Conservation (phyloP, 2,888 invertebrate species). For the Physocephala rufipes region DNA sequence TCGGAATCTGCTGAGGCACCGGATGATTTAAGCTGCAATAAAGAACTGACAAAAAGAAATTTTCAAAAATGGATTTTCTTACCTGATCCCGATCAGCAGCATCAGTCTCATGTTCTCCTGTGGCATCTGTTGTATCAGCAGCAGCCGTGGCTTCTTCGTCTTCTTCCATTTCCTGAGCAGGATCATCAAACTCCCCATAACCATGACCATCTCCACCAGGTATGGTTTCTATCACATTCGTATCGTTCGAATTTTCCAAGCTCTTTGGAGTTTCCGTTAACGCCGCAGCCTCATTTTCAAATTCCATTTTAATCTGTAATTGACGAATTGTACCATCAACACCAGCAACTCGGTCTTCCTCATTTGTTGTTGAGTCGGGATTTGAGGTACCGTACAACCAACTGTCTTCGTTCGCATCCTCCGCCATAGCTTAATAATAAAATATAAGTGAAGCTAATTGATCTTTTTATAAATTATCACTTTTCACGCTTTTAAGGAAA, state of each 20-base stretch:
- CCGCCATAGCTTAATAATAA: slow-evolving; percentile 53
- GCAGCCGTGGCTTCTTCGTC: slow-evolving; percentile 57
- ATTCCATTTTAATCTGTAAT: slow-evolving; percentile 20
- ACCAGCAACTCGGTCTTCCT: slow-evolving; percentile 45
- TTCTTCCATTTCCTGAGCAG: slow-evolving; percentile 64
- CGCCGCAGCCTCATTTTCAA: slow-evolving; percentile 49
- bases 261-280: slow-evolving; percentile 39
- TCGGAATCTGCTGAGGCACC: slow-evolving; percentile 46
- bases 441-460: background rate
- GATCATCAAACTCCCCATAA: slow-evolving; percentile 61
- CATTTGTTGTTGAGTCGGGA: slow-evolving; percentile 65
- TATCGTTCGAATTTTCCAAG: slow-evolving; percentile 15
- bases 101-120: slow-evolving; percentile 46
- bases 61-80: background rate
- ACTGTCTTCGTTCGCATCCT: slow-evolving; percentile 80
- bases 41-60: background rate
- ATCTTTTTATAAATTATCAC: background rate
- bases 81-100: slow-evolving; percentile 31
- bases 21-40: slow-evolving; percentile 4
- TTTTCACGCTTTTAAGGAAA: background rate
- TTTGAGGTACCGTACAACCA: slow-evolving; percentile 87
- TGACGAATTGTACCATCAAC: background rate
- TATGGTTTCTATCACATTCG: slow-evolving; percentile 39
- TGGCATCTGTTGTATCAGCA: slow-evolving; percentile 52
- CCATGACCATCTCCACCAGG: slow-evolving; percentile 23